Evolutionary conservation across 2,113 vertebrate genomes (phyloP).

Genomic region (Spizaetus ornatus): DNA sequence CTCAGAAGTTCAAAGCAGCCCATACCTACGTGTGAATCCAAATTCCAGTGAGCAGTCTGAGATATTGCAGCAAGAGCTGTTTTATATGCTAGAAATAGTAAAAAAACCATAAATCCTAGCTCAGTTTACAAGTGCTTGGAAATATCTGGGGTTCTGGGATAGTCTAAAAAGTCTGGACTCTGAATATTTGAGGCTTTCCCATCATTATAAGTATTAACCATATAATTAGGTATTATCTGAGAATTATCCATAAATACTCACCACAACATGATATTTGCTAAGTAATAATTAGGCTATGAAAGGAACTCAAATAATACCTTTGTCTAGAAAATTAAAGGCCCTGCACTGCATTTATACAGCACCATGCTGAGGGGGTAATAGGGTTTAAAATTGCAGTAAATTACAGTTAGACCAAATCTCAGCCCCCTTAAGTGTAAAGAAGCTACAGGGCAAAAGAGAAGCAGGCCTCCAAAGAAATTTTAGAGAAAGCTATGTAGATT

Average conservation of each 20-base stretch:
- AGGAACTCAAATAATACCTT: constrained; percentile 47
- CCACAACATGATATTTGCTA: constrained; percentile 47
- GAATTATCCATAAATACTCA: constrained; percentile 52
- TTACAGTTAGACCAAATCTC: not conserved
- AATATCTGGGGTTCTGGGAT: not conserved
- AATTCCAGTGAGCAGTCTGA: not conserved
- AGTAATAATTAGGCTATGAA: constrained; percentile 52
- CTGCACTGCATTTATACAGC: not conserved
- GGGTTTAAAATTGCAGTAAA: constrained; percentile 19
- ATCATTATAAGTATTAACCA: constrained; percentile 25
- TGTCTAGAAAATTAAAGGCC: constrained; percentile 42
- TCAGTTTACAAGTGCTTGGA: not conserved
- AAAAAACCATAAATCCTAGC: not conserved
- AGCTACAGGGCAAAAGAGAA: not conserved
- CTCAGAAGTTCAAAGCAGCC: not conserved
- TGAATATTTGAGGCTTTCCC: constrained; percentile 15
- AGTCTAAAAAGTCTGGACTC: not conserved
- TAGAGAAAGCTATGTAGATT: not conserved
- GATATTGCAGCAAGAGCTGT: not conserved
- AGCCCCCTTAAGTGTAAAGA: not conserved
- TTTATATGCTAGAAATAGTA: not conserved
- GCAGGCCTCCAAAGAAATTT: not conserved
- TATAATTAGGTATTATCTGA: constrained; percentile 55
- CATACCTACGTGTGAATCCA: not conserved
- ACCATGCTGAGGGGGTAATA: constrained; percentile 36